Evolutionary conservation across 2,888 invertebrate species (phyloP).

Genomic region (Acleris emargana): DNA sequence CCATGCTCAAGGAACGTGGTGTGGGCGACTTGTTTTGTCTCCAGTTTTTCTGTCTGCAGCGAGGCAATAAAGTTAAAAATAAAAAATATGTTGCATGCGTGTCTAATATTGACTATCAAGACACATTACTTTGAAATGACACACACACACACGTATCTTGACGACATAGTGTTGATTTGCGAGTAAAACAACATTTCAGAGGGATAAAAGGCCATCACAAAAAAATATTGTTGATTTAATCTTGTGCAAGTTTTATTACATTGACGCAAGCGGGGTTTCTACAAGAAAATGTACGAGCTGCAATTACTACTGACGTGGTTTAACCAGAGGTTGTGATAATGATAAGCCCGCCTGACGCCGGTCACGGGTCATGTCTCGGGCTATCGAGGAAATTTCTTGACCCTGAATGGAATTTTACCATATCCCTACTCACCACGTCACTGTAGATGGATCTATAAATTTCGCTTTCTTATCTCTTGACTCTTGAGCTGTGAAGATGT

Average conservation of each 20-base stretch:
- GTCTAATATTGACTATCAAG: too few species aligned
- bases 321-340: background rate
- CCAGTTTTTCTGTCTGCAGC: background rate
- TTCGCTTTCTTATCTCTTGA: too few species aligned
- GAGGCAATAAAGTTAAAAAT: background rate
- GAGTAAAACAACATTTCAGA: too few species aligned
- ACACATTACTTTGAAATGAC: too few species aligned
- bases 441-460: background rate
- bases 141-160: too few species aligned
- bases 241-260: background rate
- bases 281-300: background rate
- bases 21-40: background rate
- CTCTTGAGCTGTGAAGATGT: too few species aligned
- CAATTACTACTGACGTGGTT: slow-evolving; percentile 10
- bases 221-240: too few species aligned
- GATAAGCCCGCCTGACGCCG: slow-evolving; percentile 20
- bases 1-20: background rate
- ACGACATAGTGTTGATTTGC: too few species aligned
- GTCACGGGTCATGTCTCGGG: slow-evolving; percentile 44
- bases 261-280: slow-evolving; percentile 12
- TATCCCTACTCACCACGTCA: slow-evolving; percentile 3
- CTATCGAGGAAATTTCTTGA: slow-evolving; percentile 52
- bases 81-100: too few species aligned
- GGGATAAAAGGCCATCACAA: too few species aligned
- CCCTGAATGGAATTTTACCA: slow-evolving; percentile 53